Base-by-base conservation (phyloP, 2,888 invertebrate genomes). In the Eugnorisma glareosa region DNA sequence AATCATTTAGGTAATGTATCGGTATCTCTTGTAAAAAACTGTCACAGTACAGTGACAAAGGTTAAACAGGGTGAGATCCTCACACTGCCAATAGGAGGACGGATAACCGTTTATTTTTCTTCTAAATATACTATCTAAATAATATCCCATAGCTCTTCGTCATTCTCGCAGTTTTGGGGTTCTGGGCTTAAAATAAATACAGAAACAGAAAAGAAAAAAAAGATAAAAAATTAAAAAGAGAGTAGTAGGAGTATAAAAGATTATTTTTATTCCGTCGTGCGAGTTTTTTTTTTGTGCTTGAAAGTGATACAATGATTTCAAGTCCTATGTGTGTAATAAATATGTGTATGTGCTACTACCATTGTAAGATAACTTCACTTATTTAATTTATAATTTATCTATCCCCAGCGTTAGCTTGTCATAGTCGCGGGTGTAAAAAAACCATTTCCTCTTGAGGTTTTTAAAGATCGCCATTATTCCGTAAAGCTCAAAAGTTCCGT, bases 1-100 rank as follows among this genome's bases (percentile, higher is more conserved):
- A 85, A 80, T 48, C 76, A 68, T 78, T 87, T 83, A 84, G 67
- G 75, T 88, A 85, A 86, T 81, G 85, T 88, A 88, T 89, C 87
- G 85, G 76, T 77, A 69, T 81, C 75, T 88, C 85, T 85, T 88
- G 88, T 89, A 85, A 83, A 73, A 61, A 66, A 78, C 75, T 84
- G 88, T 87, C 88, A 84, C 73, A 18, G 18, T 68, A 61, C 70
- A 77, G 83, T 92, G 93, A 93, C 89, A 90, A 89, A 93, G 93
- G 93, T 92, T 89, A 90, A 84, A 85, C 83, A 80, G 79, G 77
- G 80, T 88, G 89, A 88, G 89, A 89, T 83, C 81, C 83, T 79
- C 79, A 85, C 86, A 82, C 83, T 88, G 85, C 77, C 86, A 84
- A 79, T 84, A 67, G 81, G 80, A 79, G 69, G 63, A 84, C 83